Evolutionary conservation across 1,140 invertebrate species (phyloP), one percentile per base, ranked within the genome.

Genomic region (Drosophila littoralis): DNA sequence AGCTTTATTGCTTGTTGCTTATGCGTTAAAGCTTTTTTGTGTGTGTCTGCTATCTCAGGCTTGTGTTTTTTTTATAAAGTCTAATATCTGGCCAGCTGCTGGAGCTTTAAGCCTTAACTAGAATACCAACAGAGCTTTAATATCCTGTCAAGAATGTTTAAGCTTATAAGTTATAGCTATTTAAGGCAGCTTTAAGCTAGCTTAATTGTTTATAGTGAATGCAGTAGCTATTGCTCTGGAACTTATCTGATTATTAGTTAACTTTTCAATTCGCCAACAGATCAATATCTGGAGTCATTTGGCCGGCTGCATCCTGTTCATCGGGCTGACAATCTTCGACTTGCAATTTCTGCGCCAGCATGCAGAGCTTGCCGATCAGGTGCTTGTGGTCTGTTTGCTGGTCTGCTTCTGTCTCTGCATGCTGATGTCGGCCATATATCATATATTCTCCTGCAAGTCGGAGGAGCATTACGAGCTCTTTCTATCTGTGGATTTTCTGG

Each of bases 211-310:
- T n/a, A n/a, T n/a, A n/a, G n/a, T n/a, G n/a, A n/a, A n/a, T n/a
- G n/a, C n/a, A n/a, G n/a, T n/a, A n/a, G n/a, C n/a, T n/a, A n/a
- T n/a, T n/a, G n/a, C n/a, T n/a, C n/a, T n/a, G n/a, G n/a, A 48
- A 48, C 9, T 28, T 6, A 12, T 6, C 1, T 22, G 12, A 7
- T 15, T 28, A 33, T 15, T 5, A n/a, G 22, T 36, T 15, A 15
- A 7, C 13, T 0, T 2, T 2, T 13, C 1, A 8, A 9, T 35
- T 4, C 12, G 1, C 0, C 7, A 6, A 22, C 35, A 92, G 91
- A 95, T 99, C 76, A 99, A 99, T 85, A 98, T 99, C 90, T 99
- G 98, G 98, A 98, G 97, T 59, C 98, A 99, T 93, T 94, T 99
- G 74, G 95, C 98, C 72, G 98, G 98, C 7, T 98, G 98, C 94